Conservation (phyloP, 2,888 invertebrate species). For the Microctonus brassicae region DNA sequence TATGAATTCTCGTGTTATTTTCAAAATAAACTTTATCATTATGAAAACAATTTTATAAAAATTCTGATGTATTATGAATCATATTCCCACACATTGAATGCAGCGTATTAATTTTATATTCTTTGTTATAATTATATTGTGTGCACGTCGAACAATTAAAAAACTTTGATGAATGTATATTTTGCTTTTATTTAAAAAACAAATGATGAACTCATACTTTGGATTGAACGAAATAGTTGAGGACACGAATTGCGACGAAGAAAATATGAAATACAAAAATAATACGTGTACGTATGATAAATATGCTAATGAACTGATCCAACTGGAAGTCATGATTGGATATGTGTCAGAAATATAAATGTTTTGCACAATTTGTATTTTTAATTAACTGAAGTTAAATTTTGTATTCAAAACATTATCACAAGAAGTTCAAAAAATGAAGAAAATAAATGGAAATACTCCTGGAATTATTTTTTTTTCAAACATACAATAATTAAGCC, state of each 20-base stretch:
- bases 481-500: too few species aligned
- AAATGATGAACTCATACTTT: too few species aligned
- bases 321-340: conserved; percentile 54
- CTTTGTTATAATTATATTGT: neutral
- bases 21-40: neutral
- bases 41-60: neutral
- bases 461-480: too few species aligned
- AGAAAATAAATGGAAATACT: too few species aligned
- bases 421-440: too few species aligned
- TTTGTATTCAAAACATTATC: too few species aligned
- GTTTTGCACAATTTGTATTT: too few species aligned
- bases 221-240: conserved; percentile 23
- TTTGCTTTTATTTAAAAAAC: too few species aligned
- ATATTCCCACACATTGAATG: neutral
- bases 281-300: conserved; percentile 40
- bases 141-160: too few species aligned
- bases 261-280: conserved; percentile 26
- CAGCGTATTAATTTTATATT: neutral
- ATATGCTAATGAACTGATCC: conserved; percentile 57
- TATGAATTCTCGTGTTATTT: neutral
- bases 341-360: conserved; percentile 2
- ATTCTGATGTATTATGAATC: neutral
- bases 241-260: conserved; percentile 16
- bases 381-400: too few species aligned
- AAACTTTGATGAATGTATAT: too few species aligned